Evolutionary conservation across 1,140 invertebrate species (phyloP), one percentile per base, ranked within the genome.

Genomic region (Penaeus indicus): DNA sequence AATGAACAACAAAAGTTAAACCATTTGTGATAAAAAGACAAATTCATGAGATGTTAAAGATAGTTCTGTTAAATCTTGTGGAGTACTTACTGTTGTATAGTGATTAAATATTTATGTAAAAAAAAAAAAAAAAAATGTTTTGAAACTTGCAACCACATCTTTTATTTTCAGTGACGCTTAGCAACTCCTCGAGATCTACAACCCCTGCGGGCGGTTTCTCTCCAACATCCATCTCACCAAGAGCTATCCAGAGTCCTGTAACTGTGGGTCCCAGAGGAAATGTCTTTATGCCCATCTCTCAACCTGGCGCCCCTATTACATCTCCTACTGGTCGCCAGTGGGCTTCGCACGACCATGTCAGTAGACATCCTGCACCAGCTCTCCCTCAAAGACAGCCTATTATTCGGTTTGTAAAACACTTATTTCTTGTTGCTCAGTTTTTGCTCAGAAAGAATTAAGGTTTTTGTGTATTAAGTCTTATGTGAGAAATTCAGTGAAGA

Each of bases 281-380:
- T 93, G 95, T 97, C 83, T 98, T 98, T 92, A 96, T 97, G 94
- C 97, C 97, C 32, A 97, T 97, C 91, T 95, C 94, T 84, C 96
- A 94, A 92, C 95, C 95, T 85, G 88, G 88, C 5, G 79, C 72
- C n/a, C 32, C 78, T 3, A 93, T 92, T 92, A 93, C 93, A 90
- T 90, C 90, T 69, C 90, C 90, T 77, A 86, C 88, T 72, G 90
- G 88, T 3, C 84, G 88, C 19, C 83, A 80, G 8, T 89, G 88
- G 90, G 60, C 84, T 18, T 80, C 89, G 8, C 91, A 91, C 21
- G 90, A 91, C 38, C 67, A 83, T 27, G 72, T 79, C 19, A 82
- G 63, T 47, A 78, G 86, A 38, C 90, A 90, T 61, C 87, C 89
- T 60, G 78, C 82, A n/a, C 89, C 90, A 16, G 63, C 79, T 25